These are phyloP conservation scores for Meles meles DNA, from an alignment of 2,113 vertebrate species.

Conservation along the genomic window DNA sequence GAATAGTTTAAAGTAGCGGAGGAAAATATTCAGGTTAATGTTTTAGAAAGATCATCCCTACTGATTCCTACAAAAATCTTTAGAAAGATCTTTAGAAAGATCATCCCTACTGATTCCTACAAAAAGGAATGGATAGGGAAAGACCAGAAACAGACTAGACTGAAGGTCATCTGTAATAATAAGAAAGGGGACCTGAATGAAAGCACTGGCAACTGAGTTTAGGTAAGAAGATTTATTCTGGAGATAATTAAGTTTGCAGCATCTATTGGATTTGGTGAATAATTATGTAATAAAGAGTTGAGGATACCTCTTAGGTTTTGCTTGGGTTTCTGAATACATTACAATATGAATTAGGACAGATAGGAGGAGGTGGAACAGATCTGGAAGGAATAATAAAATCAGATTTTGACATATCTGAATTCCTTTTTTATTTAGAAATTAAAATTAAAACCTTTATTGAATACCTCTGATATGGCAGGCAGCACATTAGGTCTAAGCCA, in stretches of 20 bases:
- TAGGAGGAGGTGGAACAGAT: neutral
- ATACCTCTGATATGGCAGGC: neutral
- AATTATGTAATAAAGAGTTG: neutral
- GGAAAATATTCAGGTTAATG: conserved; percentile 16
- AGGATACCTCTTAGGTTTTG: neutral
- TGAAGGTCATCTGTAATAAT: neutral
- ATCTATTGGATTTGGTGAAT: neutral
- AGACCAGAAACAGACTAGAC: neutral
- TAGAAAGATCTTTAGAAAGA: neutral
- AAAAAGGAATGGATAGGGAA: neutral
- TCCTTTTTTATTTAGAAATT: neutral
- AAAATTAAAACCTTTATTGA: neutral
- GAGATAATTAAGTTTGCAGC: neutral
- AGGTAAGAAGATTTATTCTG: neutral
- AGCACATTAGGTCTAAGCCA: neutral
- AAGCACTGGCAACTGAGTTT: neutral
- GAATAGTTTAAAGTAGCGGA: neutral
- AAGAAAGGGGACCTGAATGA: neutral
- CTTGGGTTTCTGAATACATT: neutral
- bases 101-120: neutral
- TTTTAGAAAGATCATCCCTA: neutral
- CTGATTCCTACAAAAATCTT: too few relatives aligned
- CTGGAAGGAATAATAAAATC: conserved; percentile 16
- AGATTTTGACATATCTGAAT: neutral
- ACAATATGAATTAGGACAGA: neutral